A percentile compares a stretch with the other conserved stretches of the same genome.
These are phyloP conservation scores for Bos javanicus DNA, from an alignment of 2,113 vertebrate genomes.

Conservation along the genomic window DNA sequence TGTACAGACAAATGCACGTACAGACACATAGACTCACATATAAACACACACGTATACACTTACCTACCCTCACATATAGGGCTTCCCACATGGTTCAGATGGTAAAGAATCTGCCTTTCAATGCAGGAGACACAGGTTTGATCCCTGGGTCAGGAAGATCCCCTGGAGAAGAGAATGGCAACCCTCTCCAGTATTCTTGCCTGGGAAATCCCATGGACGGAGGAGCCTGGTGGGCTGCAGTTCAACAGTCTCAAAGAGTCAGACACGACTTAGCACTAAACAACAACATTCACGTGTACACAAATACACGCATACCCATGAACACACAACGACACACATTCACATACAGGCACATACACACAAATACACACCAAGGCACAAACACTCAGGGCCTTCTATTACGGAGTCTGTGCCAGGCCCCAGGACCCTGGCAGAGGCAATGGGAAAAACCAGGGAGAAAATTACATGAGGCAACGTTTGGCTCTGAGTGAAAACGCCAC, in stretches of 20 bases:
- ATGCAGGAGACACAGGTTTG: not conserved
- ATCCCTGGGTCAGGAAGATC: not conserved
- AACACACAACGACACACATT: fast-evolving
- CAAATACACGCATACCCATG: fast-evolving
- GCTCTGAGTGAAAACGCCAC: conserved; percentile 23
- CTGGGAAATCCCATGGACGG: not conserved
- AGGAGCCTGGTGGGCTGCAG: not conserved
- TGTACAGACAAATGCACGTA: not conserved
- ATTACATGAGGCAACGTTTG: conserved; percentile 53
- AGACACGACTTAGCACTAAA: not conserved
- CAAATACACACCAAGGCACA: not conserved
- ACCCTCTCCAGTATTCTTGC: not conserved
- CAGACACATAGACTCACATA: not conserved
- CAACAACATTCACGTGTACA: not conserved
- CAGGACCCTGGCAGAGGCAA: conserved; percentile 60
- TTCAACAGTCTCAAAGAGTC: not conserved
- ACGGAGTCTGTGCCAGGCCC: conserved; percentile 45
- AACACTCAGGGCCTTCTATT: conserved; percentile 46
- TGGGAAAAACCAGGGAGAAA: conserved; percentile 67
- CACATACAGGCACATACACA: fast-evolving
- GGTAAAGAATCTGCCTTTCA: not conserved
- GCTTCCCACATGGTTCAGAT: not conserved
- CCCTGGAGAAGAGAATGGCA: not conserved
- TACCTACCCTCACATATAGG: not conserved
- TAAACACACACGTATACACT: not conserved